Conservation (phyloP, 1,140 invertebrate genomes). For the Drosophila kurseongensis region DNA sequence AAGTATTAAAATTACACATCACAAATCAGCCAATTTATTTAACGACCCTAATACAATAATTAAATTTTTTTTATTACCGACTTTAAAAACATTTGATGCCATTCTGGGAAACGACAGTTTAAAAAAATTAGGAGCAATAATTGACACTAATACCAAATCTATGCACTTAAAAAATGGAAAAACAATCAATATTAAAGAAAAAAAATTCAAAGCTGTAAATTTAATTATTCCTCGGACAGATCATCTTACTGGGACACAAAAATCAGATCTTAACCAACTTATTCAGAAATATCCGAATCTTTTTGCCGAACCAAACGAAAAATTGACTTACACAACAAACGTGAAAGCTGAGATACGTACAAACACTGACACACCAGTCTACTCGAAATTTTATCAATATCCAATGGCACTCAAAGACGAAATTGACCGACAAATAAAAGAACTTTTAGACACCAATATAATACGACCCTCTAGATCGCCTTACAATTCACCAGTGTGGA, state of each 20-base stretch:
- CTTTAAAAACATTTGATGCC: constrained; percentile 29
- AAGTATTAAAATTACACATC: too few species aligned
- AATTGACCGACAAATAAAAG: constrained; percentile 29
- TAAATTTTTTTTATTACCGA: too few species aligned
- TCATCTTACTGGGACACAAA: constrained; percentile 14
- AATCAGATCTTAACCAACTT: constrained; percentile 2
- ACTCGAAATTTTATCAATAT: constrained; percentile 43
- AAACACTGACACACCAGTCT: constrained; percentile 28
- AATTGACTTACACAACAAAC: constrained; percentile 39
- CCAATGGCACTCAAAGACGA: constrained; percentile 36
- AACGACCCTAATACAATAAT: too few species aligned
- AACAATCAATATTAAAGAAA: constrained; percentile 22
- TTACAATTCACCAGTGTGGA: too few species aligned
- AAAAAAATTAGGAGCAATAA: constrained; percentile 31
- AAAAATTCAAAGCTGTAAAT: constrained; percentile 35
- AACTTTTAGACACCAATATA: constrained; percentile 43
- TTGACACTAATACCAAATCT: not conserved
- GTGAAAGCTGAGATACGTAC: constrained; percentile 44
- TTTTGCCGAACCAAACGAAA: too few species aligned
- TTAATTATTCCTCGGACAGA: constrained; percentile 20
- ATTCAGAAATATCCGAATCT: constrained; percentile 11
- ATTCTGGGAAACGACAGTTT: constrained; percentile 40
- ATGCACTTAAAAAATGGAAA: not conserved
- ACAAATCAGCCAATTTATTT: too few species aligned
- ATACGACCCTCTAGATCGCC: too few species aligned